These are phyloP conservation scores for Tachycineta bicolor DNA, from an alignment of 2,113 vertebrate species.

Conservation along the genomic window DNA sequence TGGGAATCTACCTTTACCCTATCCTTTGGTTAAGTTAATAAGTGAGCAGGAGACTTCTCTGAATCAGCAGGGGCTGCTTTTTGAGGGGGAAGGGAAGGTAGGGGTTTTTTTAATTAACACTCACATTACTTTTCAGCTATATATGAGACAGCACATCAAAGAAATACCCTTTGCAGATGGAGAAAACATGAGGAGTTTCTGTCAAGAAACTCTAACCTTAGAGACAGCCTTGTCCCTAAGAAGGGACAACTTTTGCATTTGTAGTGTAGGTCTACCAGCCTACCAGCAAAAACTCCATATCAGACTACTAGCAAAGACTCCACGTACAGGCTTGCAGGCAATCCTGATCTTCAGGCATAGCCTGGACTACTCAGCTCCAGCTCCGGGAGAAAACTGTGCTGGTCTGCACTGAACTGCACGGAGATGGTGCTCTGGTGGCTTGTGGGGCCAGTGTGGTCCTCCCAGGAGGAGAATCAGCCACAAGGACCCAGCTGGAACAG, in stretches of 20 bases:
- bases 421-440: background rate
- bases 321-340: background rate
- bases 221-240: background rate
- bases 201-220: background rate
- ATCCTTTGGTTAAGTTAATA: background rate
- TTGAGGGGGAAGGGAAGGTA: background rate
- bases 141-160: background rate
- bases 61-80: background rate
- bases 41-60: background rate
- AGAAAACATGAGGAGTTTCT: background rate
- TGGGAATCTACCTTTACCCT: background rate
- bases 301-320: background rate
- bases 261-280: background rate
- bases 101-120: background rate
- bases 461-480: background rate
- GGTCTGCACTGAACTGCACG: fast-evolving
- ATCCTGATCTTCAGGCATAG: background rate
- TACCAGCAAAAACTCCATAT: background rate
- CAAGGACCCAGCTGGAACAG: background rate
- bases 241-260: background rate
- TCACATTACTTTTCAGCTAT: background rate
- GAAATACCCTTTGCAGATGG: background rate
- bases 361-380: background rate
- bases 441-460: fast-evolving
- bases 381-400: background rate